Evolutionary conservation across 2,797 vertebrate species (phyloP).

Genomic region (Erpetoichthys calabaricus): DNA sequence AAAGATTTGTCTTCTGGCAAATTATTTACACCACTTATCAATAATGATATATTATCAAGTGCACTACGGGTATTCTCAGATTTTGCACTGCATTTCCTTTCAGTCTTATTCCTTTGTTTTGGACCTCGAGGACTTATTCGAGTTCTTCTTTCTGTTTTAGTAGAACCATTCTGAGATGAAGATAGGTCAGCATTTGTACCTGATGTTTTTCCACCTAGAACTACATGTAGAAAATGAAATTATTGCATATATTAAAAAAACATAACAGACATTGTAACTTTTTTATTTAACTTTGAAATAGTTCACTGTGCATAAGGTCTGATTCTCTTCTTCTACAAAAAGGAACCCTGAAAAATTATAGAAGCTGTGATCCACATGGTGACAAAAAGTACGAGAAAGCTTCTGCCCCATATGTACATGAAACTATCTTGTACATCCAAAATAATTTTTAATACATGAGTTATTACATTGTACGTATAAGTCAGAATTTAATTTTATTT

Average conservation of each 20-base stretch:
- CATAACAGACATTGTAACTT: background rate
- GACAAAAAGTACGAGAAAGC: no score
- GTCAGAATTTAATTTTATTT: no score
- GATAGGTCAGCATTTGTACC: constrained; percentile 26
- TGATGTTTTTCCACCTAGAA: constrained; percentile 31
- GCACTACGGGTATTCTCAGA: background rate
- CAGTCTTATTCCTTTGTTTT: background rate
- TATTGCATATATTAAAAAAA: background rate
- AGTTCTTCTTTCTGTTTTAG: constrained; percentile 29
- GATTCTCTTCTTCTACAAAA: no score
- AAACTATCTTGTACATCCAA: no score
- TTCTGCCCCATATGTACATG: no score
- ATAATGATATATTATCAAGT: background rate
- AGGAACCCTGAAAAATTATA: no score
- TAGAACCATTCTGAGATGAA: constrained; percentile 27
- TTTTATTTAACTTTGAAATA: no score
- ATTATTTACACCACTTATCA: background rate
- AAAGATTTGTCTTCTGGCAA: constrained; percentile 1
- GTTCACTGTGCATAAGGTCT: no score
- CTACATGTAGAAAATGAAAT: background rate
- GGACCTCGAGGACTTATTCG: constrained; percentile 12
- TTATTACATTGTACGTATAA: no score
- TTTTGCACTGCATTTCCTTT: background rate
- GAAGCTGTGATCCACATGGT: no score
- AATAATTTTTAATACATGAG: no score